phyloP scores from a whole-genome alignment of 2,888 invertebrate genomes.

The Alloscopus bannaensis region DNA sequence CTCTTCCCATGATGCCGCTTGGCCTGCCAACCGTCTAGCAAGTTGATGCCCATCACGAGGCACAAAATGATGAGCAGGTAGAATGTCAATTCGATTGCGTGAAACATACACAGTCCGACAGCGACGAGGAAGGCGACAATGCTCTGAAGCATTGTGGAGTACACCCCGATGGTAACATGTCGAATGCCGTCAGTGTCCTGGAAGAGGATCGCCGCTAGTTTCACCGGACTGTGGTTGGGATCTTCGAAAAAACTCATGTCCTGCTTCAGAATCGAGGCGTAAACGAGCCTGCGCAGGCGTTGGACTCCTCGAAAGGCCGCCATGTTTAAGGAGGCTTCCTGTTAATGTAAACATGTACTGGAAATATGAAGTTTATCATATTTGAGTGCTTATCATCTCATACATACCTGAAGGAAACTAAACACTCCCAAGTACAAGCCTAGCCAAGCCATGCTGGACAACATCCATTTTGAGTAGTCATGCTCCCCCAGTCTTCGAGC shows the following conservation, averaged over 20 bases:
- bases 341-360: no score
- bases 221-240: conserved; percentile 26
- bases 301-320: conserved; percentile 20
- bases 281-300: conserved; percentile 34
- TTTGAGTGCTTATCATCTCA: no score
- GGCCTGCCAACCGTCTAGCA: conserved; percentile 47
- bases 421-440: conserved; percentile 25
- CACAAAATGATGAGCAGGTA: conserved; percentile 35
- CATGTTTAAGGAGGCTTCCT: conserved; percentile 32
- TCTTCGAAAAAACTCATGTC: conserved; percentile 56
- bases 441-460: neutral
- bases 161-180: conserved; percentile 43
- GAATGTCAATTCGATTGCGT: conserved; percentile 8
- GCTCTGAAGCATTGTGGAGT: conserved; percentile 53
- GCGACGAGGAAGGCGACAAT: conserved; percentile 18
- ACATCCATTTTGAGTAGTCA: conserved; percentile 2
- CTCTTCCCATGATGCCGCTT: conserved; percentile 52
- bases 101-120: conserved; percentile 10
- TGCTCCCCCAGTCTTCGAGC: conserved; percentile 7
- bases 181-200: conserved; percentile 42
- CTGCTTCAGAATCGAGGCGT: conserved; percentile 42
- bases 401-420: conserved; percentile 29
- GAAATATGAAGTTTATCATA: no score
- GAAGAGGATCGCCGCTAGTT: conserved; percentile 36
- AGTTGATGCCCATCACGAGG: conserved; percentile 23